A percentile compares a stretch with the other conserved stretches of the same genome.
Evolutionary conservation across 2,797 vertebrate species (phyloP).

Genomic region (Simalia tracyae): DNA sequence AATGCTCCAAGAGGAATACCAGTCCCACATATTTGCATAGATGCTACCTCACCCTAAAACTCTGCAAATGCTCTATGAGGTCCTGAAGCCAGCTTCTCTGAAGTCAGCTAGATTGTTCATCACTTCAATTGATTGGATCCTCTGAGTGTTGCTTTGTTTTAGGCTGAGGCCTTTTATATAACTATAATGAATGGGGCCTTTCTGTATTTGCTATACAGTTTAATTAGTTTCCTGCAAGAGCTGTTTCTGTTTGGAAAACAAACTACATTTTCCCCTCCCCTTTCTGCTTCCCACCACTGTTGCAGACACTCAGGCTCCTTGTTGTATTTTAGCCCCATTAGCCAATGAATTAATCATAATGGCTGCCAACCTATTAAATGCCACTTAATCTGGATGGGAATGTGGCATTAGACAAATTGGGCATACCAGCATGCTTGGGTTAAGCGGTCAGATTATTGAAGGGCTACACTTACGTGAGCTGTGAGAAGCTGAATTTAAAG

Average conservation of each 20-base stretch:
- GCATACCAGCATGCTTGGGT: background rate
- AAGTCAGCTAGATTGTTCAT: constrained; percentile 15
- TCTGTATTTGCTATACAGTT: constrained; percentile 38
- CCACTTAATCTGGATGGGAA: constrained; percentile 41
- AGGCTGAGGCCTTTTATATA: constrained; percentile 14
- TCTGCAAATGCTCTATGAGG: constrained; percentile 3
- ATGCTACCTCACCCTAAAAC: background rate
- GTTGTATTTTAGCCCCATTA: constrained; percentile 38
- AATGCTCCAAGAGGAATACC: background rate
- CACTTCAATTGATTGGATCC: constrained; percentile 18
- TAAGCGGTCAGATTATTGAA: constrained; percentile 22
- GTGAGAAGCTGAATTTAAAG: constrained; percentile 16
- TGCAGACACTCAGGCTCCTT: constrained; percentile 41
- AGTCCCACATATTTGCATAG: background rate
- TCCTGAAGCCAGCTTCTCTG: constrained; percentile 1
- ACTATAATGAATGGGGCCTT: constrained; percentile 28
- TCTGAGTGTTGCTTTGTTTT: constrained; percentile 18
- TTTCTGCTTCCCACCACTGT: constrained; percentile 61
- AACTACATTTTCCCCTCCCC: constrained; percentile 42
- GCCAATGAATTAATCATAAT: constrained; percentile 45
- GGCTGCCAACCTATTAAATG: constrained; percentile 45
- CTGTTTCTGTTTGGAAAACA: constrained; percentile 44
- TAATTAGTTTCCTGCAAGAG: constrained; percentile 43
- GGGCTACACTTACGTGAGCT: background rate
- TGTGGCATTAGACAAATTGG: constrained; percentile 28